Conservation (phyloP, 2,888 invertebrate genomes). For the Plagodis dolabraria region DNA sequence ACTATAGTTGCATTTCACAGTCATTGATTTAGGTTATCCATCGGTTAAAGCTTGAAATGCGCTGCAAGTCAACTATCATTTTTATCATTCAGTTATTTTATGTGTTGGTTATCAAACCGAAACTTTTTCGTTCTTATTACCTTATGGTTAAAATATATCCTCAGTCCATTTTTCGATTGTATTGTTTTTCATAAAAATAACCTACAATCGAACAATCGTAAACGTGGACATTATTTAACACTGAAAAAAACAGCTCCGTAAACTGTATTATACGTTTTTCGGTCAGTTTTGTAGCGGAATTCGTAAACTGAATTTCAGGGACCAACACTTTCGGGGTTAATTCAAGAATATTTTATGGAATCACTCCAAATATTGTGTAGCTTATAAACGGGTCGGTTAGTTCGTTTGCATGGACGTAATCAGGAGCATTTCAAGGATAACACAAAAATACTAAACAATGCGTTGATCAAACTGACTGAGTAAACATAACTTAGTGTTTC, state of each 20-base stretch:
- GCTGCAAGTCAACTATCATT: too few species aligned
- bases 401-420: neutral
- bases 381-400: neutral
- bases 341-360: constrained; percentile 17
- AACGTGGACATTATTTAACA: constrained; percentile 19
- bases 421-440: too few species aligned
- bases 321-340: constrained; percentile 3
- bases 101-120: too few species aligned
- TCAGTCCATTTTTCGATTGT: constrained; percentile 4
- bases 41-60: too few species aligned
- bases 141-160: constrained; percentile 1
- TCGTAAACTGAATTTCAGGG: constrained; percentile 13
- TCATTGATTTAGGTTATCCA: too few species aligned
- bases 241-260: constrained; percentile 13
- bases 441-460: too few species aligned
- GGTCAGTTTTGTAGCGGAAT: constrained; percentile 9
- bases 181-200: too few species aligned
- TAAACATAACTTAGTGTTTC: too few species aligned
- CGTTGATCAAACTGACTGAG: too few species aligned
- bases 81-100: too few species aligned
- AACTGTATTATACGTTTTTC: constrained; percentile 24
- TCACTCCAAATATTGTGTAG: constrained; percentile 4
- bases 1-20: too few species aligned
- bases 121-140: too few species aligned
- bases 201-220: constrained; percentile 5